Base-by-base conservation (phyloP, 2,888 invertebrate genomes). In the Cistogaster globosa region DNA sequence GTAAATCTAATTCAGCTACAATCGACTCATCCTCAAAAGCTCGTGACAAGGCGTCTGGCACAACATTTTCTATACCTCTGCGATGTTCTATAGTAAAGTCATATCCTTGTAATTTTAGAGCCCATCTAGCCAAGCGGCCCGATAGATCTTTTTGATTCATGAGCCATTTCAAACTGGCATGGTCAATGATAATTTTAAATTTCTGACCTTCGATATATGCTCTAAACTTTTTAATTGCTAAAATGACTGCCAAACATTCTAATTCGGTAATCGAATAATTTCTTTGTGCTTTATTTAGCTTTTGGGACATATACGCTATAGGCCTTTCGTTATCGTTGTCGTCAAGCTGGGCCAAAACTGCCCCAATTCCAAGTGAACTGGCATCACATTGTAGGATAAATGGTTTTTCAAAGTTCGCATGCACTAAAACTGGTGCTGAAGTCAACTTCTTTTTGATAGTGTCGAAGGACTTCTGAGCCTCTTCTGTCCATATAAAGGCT, bases 331-430 rank as follows among this genome's bases (percentile, higher is more conserved):
- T 26, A 26, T 26, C 26, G 26, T 26, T 4, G 26, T 26, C 26
- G 26, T 26, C 26, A 26, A 26, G 26, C 26, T 26, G 4, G 26
- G 26, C 26, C 26, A 26, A 38, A 38, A 60, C 38, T 16, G n/a
- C 36, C 0, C 58, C 58, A 36, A 36, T 2, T n/a, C 58, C 58
- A 36, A 9, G 16, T 7, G 2, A n/a, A 18, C 60, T 60, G 1
- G 60, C 60, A 18, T 60, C 60, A 42, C 68, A 69, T n/a, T 69
- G 55, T 0, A 69, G 2, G 7, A 69, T 55, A n/a, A 57, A 67
- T 5, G 65, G 65, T 12, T 51, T 51, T 1, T 51, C 1, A 32
- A 67, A 57, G 7, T 57, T 20, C 0, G 53, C 53, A 9, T 53
- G 53, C 9, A 53, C 26, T 8, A 53, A 16, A n/a, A 53, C 53